Percentiles rank a stretch among this genome's conserved stretches.
phyloP scores from a whole-genome alignment of 2,113 vertebrate genomes.

The Pantherophis guttatus region DNA sequence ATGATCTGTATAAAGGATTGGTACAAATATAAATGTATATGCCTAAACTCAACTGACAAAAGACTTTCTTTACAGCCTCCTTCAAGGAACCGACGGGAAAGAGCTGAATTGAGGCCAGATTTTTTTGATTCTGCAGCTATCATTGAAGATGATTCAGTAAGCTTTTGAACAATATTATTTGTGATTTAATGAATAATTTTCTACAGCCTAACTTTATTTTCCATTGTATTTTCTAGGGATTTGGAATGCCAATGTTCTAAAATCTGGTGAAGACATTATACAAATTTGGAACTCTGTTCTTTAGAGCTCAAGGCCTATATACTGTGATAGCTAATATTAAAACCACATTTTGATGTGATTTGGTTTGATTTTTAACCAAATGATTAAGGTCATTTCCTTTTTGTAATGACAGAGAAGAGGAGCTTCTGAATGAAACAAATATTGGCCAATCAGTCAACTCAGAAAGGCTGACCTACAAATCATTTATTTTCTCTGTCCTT shows the following conservation, averaged over 20 bases:
- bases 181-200: neutral
- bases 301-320: conserved; percentile 90
- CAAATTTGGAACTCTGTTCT: conserved; percentile 84
- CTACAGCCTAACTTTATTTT: conserved; percentile 40
- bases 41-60: neutral
- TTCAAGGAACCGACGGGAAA: conserved; percentile 93
- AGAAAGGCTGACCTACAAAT: conserved; percentile 75
- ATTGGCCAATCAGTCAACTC: conserved; percentile 70
- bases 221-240: conserved; percentile 77
- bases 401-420: conserved; percentile 74
- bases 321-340: conserved; percentile 87
- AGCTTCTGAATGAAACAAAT: conserved; percentile 71
- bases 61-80: conserved; percentile 79
- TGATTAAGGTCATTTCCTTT: conserved; percentile 76
- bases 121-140: conserved; percentile 99
- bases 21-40: neutral
- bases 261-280: conserved; percentile 73
- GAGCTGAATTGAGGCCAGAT: conserved; percentile 97
- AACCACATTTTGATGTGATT: conserved; percentile 81
- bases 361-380: conserved; percentile 81
- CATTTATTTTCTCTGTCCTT: conserved; percentile 74
- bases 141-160: conserved; percentile 98
- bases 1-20: neutral
- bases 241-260: conserved; percentile 99
- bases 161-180: conserved; percentile 35